Percentiles rank a stretch among this genome's conserved stretches.
phyloP scores from a whole-genome alignment of 1,140 invertebrate species.

The Nephila pilipes region DNA sequence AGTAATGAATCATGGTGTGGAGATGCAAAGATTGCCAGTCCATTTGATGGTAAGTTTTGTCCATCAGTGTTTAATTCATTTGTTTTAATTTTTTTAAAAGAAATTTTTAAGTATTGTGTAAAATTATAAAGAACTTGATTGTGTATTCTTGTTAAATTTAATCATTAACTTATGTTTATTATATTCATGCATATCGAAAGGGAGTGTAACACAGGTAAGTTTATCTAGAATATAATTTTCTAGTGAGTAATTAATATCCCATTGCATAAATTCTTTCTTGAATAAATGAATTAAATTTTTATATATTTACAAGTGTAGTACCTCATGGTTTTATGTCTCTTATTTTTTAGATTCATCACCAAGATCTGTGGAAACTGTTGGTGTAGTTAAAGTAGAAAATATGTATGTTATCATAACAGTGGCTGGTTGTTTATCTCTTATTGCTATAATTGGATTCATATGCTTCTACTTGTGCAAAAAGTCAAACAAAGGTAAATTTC shows the following conservation, averaged over 20 bases:
- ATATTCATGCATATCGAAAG: conserved; percentile 21
- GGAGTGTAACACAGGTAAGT: not conserved
- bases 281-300: no score
- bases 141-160: not conserved
- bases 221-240: not conserved
- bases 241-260: not conserved
- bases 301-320: no score
- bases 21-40: conserved; percentile 81
- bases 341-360: conserved; percentile 86
- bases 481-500: conserved; percentile 86
- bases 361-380: conserved; percentile 88
- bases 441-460: conserved; percentile 85
- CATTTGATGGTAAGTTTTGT: conserved; percentile 65
- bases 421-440: conserved; percentile 49
- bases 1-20: conserved; percentile 90
- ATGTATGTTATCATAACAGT: conserved; percentile 85
- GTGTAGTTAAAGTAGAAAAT: conserved; percentile 86
- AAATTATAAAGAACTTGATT: no score
- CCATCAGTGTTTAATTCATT: no score
- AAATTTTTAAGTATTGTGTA: no score
- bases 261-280: not conserved
- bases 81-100: no score
- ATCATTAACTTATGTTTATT: not conserved
- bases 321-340: not conserved
- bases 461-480: conserved; percentile 91